phyloP scores from a whole-genome alignment of 2,797 vertebrate species.

The Macrochelys suwanniensis region DNA sequence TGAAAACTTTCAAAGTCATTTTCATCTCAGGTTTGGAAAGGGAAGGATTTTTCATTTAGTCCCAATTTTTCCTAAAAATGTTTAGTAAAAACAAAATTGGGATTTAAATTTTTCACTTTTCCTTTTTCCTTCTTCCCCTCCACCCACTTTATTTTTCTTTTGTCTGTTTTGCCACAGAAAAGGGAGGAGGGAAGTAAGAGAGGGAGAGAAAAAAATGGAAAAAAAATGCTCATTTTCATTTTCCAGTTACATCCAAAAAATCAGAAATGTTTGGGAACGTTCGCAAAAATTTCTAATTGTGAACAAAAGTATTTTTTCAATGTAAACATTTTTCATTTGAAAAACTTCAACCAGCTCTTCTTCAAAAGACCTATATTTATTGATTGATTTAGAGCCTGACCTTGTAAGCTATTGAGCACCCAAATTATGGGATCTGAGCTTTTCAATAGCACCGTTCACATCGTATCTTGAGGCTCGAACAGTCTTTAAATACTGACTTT shows the following conservation, averaged over 20 bases:
- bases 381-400: background rate
- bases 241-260: background rate
- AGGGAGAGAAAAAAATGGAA: fast-evolving
- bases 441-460: background rate
- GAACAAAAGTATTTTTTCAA: background rate
- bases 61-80: fast-evolving
- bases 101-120: background rate
- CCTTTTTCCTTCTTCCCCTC: background rate
- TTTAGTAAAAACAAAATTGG: background rate
- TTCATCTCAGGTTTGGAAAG: fast-evolving
- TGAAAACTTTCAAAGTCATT: background rate
- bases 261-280: background rate
- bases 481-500: background rate
- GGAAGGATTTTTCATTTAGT: fast-evolving
- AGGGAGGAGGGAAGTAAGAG: background rate
- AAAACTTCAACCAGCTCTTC: background rate
- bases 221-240: background rate
- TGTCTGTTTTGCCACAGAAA: background rate
- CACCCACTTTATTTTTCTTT: background rate
- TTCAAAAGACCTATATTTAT: background rate
- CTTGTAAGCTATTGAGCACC: background rate
- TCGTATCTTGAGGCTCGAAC: background rate
- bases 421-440: background rate
- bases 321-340: background rate
- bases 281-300: background rate